Evolutionary conservation across 2,113 vertebrate genomes (phyloP).

Genomic region (Micronycteris hirsuta): DNA sequence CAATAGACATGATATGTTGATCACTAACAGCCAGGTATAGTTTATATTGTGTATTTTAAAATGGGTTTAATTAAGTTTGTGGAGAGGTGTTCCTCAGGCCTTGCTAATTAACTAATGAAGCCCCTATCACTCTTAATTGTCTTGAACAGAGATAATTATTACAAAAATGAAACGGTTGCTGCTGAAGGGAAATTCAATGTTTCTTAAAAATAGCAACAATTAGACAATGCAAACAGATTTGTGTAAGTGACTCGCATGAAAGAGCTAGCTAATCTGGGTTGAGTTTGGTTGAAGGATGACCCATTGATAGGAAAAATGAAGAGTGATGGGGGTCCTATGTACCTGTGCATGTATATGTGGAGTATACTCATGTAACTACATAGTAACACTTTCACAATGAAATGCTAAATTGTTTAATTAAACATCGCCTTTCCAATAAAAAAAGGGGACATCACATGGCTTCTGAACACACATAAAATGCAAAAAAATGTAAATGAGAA

Average conservation of each 20-base stretch:
- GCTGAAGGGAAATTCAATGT: background rate
- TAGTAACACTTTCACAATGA: background rate
- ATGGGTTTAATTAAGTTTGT: slow-evolving; percentile 49
- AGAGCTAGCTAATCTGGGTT: background rate
- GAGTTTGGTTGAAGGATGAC: background rate
- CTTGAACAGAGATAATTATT: slow-evolving; percentile 51
- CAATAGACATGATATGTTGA: background rate
- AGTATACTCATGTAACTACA: background rate
- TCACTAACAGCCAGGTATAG: slow-evolving; percentile 1
- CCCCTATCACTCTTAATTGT: slow-evolving; percentile 11
- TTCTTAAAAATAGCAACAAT: slow-evolving; percentile 37
- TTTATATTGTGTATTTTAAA: slow-evolving; percentile 53
- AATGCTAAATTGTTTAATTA: background rate
- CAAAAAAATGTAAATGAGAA: background rate
- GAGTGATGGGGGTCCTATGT: background rate
- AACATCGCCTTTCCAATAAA: background rate
- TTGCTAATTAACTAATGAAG: slow-evolving; percentile 57
- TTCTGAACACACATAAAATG: background rate
- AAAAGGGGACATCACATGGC: background rate
- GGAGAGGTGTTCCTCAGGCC: background rate
- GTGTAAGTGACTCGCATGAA: background rate
- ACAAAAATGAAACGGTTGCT: slow-evolving; percentile 29
- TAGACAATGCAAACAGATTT: slow-evolving; percentile 4
- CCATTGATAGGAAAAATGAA: background rate
- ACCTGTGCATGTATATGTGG: background rate